Base-by-base conservation (phyloP, 2,888 invertebrate species). In the Athalia cordata region DNA sequence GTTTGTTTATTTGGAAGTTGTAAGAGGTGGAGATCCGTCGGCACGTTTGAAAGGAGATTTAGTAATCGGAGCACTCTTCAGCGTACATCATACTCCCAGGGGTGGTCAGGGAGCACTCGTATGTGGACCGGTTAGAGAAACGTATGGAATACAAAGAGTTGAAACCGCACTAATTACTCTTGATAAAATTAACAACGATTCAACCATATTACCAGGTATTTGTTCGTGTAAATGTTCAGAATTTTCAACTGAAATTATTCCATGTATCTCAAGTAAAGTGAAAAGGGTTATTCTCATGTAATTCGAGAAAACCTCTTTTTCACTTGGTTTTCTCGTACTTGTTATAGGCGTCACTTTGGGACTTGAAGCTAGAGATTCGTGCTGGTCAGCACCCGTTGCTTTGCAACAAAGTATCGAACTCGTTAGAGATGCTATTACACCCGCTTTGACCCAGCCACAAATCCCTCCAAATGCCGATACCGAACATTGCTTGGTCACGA, bases 341-440 rank as follows among this genome's bases (percentile, higher is more conserved):
- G 64, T 61, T 11, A 45, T 57, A 87, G 87, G 86, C 81, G 91
- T 93, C 74, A 91, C 90, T 2, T 88, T 94, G 11, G 95, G 95
- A 47, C 93, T 95, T 77, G 95, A 95, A 88, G 94, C 95, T 80
- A 91, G 95, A 3, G 96, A 96, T 90, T 95, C 95, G 45, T 96
- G 96, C 89, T 96, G 96, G 96, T 95, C 95, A 85, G 94, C 95
- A 3, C 94, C 95, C 13, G 94, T 95, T 4, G 95, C 96, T 50
- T 91, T 96, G 81, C 95, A 95, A 85, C 95, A 95, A 90, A 94
- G 94, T 87, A 94, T 95, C 81, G 94, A 95, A 89, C 93, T 95
- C 84, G 94, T 95, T 82, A 92, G 95, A 67, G 94, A 94, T 86
- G 93, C 94, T 61, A 92, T 94, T 83, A 91, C 92, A 3, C 91